Evolutionary conservation across 1,140 invertebrate genomes (phyloP).

Genomic region (Tribolium madens): DNA sequence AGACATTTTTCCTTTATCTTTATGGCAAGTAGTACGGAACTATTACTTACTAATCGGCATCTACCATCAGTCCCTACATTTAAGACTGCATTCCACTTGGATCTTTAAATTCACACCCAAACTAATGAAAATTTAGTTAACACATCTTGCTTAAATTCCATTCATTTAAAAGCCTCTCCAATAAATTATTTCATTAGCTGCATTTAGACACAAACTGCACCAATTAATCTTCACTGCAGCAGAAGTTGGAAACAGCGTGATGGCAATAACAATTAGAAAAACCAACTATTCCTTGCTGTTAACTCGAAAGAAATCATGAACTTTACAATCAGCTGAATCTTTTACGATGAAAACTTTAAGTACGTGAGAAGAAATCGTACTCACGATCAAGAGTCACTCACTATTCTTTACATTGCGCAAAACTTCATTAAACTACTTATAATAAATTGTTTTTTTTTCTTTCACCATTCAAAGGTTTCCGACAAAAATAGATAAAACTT

Average conservation of each 20-base stretch:
- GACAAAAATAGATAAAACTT: neutral
- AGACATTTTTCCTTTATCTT: neutral
- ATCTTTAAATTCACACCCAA: conserved; percentile 8
- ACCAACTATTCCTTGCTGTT: neutral
- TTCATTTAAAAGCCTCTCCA: conserved; percentile 1
- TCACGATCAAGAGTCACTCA: neutral
- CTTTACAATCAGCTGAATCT: conserved; percentile 12
- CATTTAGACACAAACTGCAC: conserved; percentile 10
- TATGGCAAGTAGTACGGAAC: neutral
- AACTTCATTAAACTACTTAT: neutral
- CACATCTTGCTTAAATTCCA: conserved; percentile 9
- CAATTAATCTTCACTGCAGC: neutral
- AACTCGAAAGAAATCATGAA: conserved; percentile 15
- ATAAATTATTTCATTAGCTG: conserved; percentile 27
- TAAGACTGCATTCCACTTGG: neutral
- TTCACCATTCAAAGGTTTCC: no score
- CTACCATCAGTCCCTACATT: neutral
- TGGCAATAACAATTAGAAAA: conserved; percentile 17
- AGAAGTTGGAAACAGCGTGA: neutral
- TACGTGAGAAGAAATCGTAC: conserved; percentile 14
- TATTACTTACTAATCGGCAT: neutral
- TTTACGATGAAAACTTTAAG: conserved; percentile 1
- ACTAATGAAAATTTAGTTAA: conserved; percentile 25
- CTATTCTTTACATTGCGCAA: neutral
- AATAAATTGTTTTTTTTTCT: no score